A percentile compares a stretch with the other conserved stretches of the same genome.
phyloP scores from a whole-genome alignment of 2,113 vertebrate species.

The Oryzias javanicus region DNA sequence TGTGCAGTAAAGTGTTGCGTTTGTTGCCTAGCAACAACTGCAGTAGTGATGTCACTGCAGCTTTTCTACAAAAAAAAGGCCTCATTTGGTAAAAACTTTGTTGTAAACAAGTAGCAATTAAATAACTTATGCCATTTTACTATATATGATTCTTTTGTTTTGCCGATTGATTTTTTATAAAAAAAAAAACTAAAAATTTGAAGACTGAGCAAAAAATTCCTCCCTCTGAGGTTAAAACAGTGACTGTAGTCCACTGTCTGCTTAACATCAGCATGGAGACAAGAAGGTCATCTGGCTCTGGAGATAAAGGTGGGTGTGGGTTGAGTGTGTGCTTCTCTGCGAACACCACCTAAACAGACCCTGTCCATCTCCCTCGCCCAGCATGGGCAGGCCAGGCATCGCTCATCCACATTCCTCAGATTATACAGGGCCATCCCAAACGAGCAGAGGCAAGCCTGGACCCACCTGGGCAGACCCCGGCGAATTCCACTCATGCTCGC shows the following conservation, averaged over 20 bases:
- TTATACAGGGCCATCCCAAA: conserved; percentile 61
- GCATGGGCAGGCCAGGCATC: conserved; percentile 63
- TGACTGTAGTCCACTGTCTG: conserved; percentile 30
- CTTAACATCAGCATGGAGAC: conserved; percentile 50
- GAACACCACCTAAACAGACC: conserved; percentile 45
- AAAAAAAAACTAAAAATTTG: too few relatives aligned
- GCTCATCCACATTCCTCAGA: conserved; percentile 70
- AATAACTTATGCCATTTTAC: too few relatives aligned
- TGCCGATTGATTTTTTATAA: too few relatives aligned
- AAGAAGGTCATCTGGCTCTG: conserved; percentile 58
- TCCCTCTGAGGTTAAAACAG: conserved; percentile 20
- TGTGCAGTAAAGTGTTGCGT: not conserved
- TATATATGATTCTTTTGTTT: too few relatives aligned
- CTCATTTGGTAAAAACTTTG: too few relatives aligned
- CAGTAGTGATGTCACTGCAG: too few relatives aligned
- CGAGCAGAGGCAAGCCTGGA: conserved; percentile 69
- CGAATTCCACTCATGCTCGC: conserved; percentile 69
- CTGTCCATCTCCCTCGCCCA: conserved; percentile 65
- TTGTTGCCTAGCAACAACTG: not conserved
- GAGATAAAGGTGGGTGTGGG: conserved; percentile 66
- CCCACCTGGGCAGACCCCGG: conserved; percentile 71
- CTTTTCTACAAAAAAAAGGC: too few relatives aligned
- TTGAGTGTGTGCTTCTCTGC: conserved; percentile 29
- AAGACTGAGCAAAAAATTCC: not conserved
- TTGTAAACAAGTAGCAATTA: too few relatives aligned